Evolutionary conservation across 2,888 invertebrate species (phyloP), one percentile per base, ranked within the genome.

Genomic region (Elegia similella): DNA sequence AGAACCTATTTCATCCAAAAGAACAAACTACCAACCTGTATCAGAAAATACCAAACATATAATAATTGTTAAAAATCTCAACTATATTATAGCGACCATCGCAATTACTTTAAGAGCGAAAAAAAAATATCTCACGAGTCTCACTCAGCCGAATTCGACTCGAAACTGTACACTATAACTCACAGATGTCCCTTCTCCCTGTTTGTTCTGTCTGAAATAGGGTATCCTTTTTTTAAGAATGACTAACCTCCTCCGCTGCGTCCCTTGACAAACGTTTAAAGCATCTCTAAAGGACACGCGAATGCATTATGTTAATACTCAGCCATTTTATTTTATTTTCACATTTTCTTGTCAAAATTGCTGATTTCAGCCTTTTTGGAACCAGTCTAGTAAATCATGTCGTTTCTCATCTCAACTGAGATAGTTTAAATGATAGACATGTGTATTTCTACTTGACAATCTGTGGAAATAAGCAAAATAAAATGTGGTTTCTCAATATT

Each of bases 271-370:
- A 74, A 76, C 74, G 62, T 68, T 64, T 63, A 60, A 63, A 70
- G 66, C 65, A 63, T 57, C 34, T 55, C 56, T 52, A 59, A 52
- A 55, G 65, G 63, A 67, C 67, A 61, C 57, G 68, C 67, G 68
- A 72, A 75, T 75, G 68, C 68, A 70, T 73, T 80, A 77, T 74
- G 75, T 66, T 76, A 79, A 79, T 76, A 57, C 54, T 61, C 58
- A 57, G 55, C 60, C 32, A 42, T 15, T 61, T 56, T 29, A 16
- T 48, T 47, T 54, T 56, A 52, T 59, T 59, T 59, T 34, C 55
- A 53, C 52, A 54, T 62, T 59, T 58, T 57, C 52, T 44, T 56
- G 60, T 56, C 58, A 56, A 60, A 60, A 48, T 29, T 48, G 17
- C 30, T 15, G 10, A 34, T 12, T 23, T 42, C 42, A 12, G 3